phyloP scores from a whole-genome alignment of 2,888 invertebrate genomes.

The Macrophya annulata region DNA sequence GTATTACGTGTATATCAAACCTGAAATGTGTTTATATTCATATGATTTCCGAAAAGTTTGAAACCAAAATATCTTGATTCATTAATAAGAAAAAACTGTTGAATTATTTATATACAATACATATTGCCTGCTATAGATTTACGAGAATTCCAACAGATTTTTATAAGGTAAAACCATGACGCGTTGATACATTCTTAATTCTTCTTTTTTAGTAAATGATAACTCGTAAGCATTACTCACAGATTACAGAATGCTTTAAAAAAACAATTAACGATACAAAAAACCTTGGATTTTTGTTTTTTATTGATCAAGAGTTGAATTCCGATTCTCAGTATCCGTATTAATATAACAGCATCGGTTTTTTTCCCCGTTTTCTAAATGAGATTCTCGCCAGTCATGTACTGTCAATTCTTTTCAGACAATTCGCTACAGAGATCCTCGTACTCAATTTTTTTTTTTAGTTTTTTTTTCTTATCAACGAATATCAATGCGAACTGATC shows the following conservation, averaged over 20 bases:
- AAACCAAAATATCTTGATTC: background rate
- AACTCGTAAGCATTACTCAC: background rate
- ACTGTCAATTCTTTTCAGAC: background rate
- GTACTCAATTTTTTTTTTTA: background rate
- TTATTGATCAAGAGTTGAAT: background rate
- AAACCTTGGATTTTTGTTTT: background rate
- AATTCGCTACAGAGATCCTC: background rate
- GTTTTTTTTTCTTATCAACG: too few relatives aligned
- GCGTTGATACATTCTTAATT: background rate
- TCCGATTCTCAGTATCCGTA: background rate
- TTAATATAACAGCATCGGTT: background rate
- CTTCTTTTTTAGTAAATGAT: background rate
- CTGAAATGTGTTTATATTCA: background rate
- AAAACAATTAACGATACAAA: background rate
- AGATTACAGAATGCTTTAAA: background rate
- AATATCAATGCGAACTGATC: background rate
- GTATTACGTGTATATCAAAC: background rate
- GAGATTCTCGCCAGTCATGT: background rate
- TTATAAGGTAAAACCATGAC: background rate
- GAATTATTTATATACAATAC: background rate
- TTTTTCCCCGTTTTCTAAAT: background rate
- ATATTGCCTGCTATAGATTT: background rate
- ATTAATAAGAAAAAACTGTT: background rate
- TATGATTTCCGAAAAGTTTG: background rate
- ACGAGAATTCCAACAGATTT: background rate